Percentiles rank a stretch among this genome's conserved stretches.
These are phyloP conservation scores for Amphiduros pacificus DNA, from an alignment of 2,888 invertebrate genomes.

Conservation along the genomic window DNA sequence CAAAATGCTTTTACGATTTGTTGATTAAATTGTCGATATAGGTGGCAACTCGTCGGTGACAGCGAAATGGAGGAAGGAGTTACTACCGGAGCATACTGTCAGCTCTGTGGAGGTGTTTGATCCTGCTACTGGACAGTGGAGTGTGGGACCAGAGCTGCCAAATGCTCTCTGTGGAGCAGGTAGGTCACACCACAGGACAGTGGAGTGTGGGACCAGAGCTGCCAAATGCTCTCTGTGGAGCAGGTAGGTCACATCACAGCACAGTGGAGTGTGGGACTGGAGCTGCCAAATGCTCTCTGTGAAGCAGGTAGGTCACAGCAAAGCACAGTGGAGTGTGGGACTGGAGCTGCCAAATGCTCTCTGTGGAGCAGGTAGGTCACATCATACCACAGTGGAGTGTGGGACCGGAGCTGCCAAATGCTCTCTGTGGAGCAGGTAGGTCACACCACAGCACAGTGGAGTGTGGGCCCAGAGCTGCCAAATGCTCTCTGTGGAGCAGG, in stretches of 20 bases:
- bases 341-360: conserved; percentile 55
- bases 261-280: conserved; percentile 46
- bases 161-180: conserved; percentile 57
- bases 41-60: conserved; percentile 54
- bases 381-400: too few relatives aligned
- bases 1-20: background rate
- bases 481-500: conserved; percentile 56
- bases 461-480: conserved; percentile 51
- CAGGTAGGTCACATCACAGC: conserved; percentile 28
- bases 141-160: conserved; percentile 51
- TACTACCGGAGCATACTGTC: conserved; percentile 53
- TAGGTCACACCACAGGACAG: conserved; percentile 10
- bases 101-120: conserved; percentile 54
- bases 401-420: conserved; percentile 55
- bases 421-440: conserved; percentile 54
- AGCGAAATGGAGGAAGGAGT: conserved; percentile 55
- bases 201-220: conserved; percentile 53
- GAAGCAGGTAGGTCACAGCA: conserved; percentile 47
- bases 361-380: conserved; percentile 56
- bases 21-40: conserved; percentile 18
- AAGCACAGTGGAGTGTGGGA: conserved; percentile 50
- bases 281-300: conserved; percentile 53
- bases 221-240: conserved; percentile 56
- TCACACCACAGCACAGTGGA: conserved; percentile 44
- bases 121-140: conserved; percentile 44